Conservation (phyloP, 2,113 vertebrate species). For the Egretta garzetta region DNA sequence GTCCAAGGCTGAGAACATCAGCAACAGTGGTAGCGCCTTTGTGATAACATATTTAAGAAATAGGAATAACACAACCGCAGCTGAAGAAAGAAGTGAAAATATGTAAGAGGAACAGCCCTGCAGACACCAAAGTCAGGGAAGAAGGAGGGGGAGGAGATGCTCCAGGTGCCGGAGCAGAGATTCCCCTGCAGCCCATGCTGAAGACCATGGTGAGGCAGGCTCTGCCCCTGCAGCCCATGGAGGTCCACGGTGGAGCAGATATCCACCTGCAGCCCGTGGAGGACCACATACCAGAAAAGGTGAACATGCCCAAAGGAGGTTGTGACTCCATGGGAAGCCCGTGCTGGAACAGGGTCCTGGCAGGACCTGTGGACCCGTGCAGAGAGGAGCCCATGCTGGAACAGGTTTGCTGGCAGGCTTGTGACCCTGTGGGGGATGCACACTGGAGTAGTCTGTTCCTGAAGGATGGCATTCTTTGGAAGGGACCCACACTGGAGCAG, state of each 20-base stretch:
- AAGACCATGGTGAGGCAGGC: background rate
- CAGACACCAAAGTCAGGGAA: background rate
- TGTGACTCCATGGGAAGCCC: background rate
- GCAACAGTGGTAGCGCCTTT: fast-evolving
- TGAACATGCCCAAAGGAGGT: background rate
- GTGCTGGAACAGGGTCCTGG: background rate
- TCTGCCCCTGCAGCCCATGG: background rate
- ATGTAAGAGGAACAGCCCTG: background rate
- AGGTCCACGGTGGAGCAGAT: background rate
- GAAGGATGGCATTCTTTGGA: background rate
- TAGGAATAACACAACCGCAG: background rate
- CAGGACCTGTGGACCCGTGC: background rate
- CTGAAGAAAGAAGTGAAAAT: fast-evolving
- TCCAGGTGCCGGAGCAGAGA: fast-evolving
- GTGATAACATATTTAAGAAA: background rate
- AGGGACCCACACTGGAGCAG: background rate
- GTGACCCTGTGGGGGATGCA: background rate
- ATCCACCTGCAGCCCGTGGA: background rate
- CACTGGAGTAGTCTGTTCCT: too few relatives aligned
- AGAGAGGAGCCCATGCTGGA: background rate
- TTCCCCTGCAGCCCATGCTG: background rate
- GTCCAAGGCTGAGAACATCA: background rate
- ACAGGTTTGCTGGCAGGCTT: background rate
- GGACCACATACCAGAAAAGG: background rate
- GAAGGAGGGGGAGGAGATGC: background rate